phyloP scores from a whole-genome alignment of 2,797 vertebrate genomes.

The Pipistrellus nathusii region DNA sequence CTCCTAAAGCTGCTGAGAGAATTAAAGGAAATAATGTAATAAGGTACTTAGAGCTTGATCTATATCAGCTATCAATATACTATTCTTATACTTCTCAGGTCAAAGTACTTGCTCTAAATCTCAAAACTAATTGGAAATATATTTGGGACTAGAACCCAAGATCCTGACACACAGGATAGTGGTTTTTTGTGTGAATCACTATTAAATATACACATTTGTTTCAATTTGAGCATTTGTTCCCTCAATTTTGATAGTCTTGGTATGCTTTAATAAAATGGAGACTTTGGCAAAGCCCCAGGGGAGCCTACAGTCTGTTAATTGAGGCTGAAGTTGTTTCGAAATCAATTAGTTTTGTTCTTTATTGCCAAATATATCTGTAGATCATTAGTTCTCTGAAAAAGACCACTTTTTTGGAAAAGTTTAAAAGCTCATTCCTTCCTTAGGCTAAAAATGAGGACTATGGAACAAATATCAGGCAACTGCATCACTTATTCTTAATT shows the following conservation, averaged over 20 bases:
- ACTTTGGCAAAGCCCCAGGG: background rate
- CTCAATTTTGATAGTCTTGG: background rate
- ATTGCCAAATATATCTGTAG: constrained; percentile 78
- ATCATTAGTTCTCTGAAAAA: constrained; percentile 81
- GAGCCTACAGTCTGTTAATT: constrained; percentile 18
- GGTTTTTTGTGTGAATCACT: background rate
- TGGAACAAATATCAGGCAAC: constrained; percentile 68
- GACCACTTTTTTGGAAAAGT: constrained; percentile 70
- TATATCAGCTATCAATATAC: background rate
- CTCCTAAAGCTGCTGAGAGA: background rate
- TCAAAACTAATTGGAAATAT: background rate
- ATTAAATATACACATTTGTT: background rate
- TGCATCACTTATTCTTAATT: constrained; percentile 81
- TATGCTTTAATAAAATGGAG: constrained; percentile 36
- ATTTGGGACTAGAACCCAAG: background rate
- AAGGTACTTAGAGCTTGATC: background rate
- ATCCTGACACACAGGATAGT: background rate
- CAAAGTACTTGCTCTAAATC: background rate
- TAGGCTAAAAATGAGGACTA: constrained; percentile 69
- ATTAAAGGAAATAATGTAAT: background rate
- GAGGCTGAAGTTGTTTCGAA: constrained; percentile 65
- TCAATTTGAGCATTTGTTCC: background rate
- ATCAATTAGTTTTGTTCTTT: constrained; percentile 75
- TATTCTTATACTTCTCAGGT: background rate
- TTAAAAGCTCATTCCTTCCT: constrained; percentile 74